Percentiles rank a stretch among this genome's conserved stretches.
Conservation (phyloP, 2,888 invertebrate species). For the Nysson spinosus region DNA sequence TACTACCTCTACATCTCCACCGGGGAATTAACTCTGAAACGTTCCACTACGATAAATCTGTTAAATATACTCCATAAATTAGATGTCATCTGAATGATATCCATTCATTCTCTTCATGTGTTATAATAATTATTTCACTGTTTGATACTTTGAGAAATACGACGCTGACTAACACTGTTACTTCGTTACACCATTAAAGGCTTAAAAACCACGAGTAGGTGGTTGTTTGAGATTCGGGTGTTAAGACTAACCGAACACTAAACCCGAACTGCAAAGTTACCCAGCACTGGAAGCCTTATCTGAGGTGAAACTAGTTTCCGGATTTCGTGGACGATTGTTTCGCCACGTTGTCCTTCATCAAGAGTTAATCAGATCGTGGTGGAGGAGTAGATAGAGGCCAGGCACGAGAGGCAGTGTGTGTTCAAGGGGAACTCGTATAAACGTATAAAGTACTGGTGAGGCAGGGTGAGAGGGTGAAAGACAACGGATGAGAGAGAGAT, state of each 20-base stretch:
- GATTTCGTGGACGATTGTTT: slow-evolving; percentile 28
- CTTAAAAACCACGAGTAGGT: no score
- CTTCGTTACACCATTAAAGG: no score
- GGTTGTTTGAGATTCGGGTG: background rate
- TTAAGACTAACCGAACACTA: background rate
- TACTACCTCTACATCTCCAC: background rate
- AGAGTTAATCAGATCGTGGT: slow-evolving; percentile 36
- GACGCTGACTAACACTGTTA: no score
- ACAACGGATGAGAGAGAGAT: slow-evolving; percentile 4
- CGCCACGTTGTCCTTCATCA: slow-evolving; percentile 34
- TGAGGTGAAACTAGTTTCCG: slow-evolving; percentile 22
- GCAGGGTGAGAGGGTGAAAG: background rate
- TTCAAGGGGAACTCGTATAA: background rate
- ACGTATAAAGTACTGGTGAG: no score
- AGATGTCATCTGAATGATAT: no score
- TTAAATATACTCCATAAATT: no score
- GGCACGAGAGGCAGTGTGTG: no score
- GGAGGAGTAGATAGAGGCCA: background rate
- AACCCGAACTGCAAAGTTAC: slow-evolving; percentile 1
- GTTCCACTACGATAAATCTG: no score
- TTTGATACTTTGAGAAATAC: no score
- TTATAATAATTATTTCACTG: no score
- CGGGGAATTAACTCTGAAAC: no score
- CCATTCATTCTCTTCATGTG: no score
- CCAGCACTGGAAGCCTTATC: slow-evolving; percentile 14